Evolutionary conservation across 1,140 invertebrate species (phyloP), one percentile per base, ranked within the genome.

Genomic region (Drosophila sp.): DNA sequence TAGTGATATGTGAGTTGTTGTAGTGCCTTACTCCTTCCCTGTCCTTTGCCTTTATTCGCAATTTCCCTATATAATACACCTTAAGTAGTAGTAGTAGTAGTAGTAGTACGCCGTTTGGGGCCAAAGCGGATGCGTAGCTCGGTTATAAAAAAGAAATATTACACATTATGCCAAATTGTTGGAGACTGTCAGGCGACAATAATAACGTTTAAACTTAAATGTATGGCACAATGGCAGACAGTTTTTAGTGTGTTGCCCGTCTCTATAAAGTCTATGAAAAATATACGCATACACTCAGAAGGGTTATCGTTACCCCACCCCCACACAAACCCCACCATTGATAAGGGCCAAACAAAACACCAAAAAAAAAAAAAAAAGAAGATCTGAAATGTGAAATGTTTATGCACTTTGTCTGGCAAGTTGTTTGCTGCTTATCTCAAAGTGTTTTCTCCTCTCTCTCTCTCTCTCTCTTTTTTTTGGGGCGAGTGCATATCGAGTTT

Each of bases 121-220:
- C 27, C 56, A 44, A 8, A 33, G 69, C 75, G 82, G 76, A 83
- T 87, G 79, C 73, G 74, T 89, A 60, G 60, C 60, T 87, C 38
- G 85, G 84, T 84, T 89, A 90, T 89, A 89, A 89, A 89, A 76
- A 90, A 89, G 84, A 89, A 89, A 89, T 89, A 89, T 89, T 89
- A 89, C 84, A 79, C 85, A 89, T 89, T 89, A 89, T 76, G 85
- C 77, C 85, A 90, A 89, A 89, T 89, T 90, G 84, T 66, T 79
- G 84, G 84, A 89, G 84, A 89, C 84, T 90, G 76, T 70, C 80
- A 70, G 84, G 84, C 84, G 84, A 84, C 84, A 89, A 89, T 84
- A 89, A 89, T 89, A 89, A 89, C 84, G 84, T 90, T 89, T 89
- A 89, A 69, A 89, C 60, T 79, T 79, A 86, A 86, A 82, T 86